Evolutionary conservation across 2,888 invertebrate species (phyloP).

Genomic region (Ischnura elegans): DNA sequence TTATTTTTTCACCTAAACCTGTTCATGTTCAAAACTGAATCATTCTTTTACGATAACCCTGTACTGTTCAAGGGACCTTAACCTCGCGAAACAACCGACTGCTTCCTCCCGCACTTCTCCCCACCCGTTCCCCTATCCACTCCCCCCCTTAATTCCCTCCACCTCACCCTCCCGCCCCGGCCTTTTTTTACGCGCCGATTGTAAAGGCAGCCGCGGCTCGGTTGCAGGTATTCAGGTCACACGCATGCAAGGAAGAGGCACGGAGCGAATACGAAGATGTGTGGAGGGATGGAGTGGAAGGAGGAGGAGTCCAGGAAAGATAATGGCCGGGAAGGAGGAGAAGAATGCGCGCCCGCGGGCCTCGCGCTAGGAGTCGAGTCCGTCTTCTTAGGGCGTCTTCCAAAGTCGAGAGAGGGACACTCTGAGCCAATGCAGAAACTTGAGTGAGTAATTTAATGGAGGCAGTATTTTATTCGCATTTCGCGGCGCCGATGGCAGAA

Average conservation of each 20-base stretch:
- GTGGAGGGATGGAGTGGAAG: not conserved
- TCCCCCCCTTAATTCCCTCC: not conserved
- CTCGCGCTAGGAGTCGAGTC: too few relatives aligned
- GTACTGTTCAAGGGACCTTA: constrained; percentile 7
- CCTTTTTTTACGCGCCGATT: constrained; percentile 52
- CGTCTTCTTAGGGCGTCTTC: too few relatives aligned
- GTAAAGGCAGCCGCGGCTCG: constrained; percentile 12
- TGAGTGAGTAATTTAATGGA: too few relatives aligned
- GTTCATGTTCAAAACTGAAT: too few relatives aligned
- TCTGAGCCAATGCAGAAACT: too few relatives aligned
- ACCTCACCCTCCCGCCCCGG: not conserved
- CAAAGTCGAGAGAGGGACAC: too few relatives aligned
- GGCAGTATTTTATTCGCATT: too few relatives aligned
- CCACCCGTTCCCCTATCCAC: not conserved
- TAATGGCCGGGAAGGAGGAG: not conserved
- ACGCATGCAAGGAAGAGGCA: constrained; percentile 47
- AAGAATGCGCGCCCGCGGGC: not conserved
- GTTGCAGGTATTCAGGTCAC: constrained; percentile 43
- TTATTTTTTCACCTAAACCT: too few relatives aligned
- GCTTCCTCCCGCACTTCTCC: not conserved
- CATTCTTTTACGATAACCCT: too few relatives aligned
- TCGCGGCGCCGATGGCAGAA: too few relatives aligned
- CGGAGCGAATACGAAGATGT: constrained; percentile 3
- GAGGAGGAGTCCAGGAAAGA: not conserved
- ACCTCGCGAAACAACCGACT: not conserved